Conservation (phyloP, 2,888 invertebrate species). For the Calliphora vomitoria region DNA sequence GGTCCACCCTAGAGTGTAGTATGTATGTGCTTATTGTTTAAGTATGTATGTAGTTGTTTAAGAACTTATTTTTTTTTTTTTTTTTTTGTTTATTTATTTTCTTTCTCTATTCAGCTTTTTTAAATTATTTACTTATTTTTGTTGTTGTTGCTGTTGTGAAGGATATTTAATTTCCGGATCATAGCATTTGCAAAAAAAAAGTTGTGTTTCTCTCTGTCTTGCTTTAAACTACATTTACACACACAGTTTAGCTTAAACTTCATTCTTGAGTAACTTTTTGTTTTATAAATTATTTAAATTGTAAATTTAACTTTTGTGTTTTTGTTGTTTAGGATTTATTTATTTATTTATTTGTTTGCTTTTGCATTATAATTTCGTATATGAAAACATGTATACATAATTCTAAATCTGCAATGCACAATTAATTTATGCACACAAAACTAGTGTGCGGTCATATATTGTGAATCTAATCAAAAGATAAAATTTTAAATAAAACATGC, state of each 20-base stretch:
- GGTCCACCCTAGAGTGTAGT: too few relatives aligned
- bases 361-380: not conserved
- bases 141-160: slow-evolving; percentile 24
- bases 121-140: not conserved
- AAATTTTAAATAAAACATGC: not conserved
- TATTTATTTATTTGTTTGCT: not conserved
- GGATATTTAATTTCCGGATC: slow-evolving; percentile 63
- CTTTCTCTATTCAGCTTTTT: not conserved
- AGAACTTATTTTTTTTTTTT: not conserved
- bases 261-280: not conserved
- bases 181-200: slow-evolving; percentile 40
- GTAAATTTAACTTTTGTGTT: slow-evolving; percentile 1
- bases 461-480: not conserved
- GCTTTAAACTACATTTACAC: not conserved
- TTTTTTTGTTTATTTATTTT: slow-evolving; percentile 1
- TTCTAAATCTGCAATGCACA: not conserved
- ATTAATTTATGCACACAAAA: not conserved
- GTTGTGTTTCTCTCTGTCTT: not conserved
- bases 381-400: not conserved
- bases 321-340: not conserved
- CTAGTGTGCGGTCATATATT: not conserved
- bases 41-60: not conserved
- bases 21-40: too few relatives aligned
- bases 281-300: slow-evolving; percentile 24
- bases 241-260: not conserved